These are phyloP conservation scores for Amblyjoppa proteus DNA, from an alignment of 2,888 invertebrate species.

Conservation along the genomic window DNA sequence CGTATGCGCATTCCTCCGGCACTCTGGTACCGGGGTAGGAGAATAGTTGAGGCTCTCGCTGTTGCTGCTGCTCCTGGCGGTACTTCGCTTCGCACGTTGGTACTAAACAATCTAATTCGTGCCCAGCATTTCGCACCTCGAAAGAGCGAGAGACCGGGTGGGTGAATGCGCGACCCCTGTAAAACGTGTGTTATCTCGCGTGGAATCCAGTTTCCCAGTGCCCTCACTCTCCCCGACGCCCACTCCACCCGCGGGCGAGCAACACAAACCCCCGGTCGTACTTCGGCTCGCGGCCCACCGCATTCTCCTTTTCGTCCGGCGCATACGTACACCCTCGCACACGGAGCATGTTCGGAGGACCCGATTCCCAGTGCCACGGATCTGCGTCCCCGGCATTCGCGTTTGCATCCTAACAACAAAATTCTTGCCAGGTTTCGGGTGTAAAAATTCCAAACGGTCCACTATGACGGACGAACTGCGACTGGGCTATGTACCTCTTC, in stretches of 20 bases:
- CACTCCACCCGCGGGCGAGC: slow-evolving; percentile 39
- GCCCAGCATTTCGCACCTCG: slow-evolving; percentile 67
- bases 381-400: slow-evolving; percentile 27
- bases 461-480: slow-evolving; percentile 60
- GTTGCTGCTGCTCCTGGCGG: slow-evolving; percentile 12
- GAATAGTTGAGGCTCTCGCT: slow-evolving; percentile 9
- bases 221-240: slow-evolving; percentile 21
- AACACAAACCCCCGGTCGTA: slow-evolving; percentile 9
- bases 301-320: slow-evolving; percentile 1
- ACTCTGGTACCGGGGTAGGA: not conserved
- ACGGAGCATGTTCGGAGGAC: not conserved
- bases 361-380: slow-evolving; percentile 26
- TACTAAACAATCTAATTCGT: slow-evolving; percentile 70
- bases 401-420: slow-evolving; percentile 68
- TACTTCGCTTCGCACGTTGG: slow-evolving; percentile 55
- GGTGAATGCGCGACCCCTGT: slow-evolving; percentile 50
- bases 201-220: slow-evolving; percentile 62
- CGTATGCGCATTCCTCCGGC: slow-evolving; percentile 52
- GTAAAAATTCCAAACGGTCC: slow-evolving; percentile 82
- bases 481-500: not conserved
- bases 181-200: slow-evolving; percentile 68
- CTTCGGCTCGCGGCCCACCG: not conserved
- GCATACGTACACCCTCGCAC: not conserved
- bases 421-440: slow-evolving; percentile 73
- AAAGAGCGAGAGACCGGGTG: slow-evolving; percentile 4